Evolutionary conservation across 1,140 invertebrate species (phyloP).

Genomic region (Uloborus diversus): DNA sequence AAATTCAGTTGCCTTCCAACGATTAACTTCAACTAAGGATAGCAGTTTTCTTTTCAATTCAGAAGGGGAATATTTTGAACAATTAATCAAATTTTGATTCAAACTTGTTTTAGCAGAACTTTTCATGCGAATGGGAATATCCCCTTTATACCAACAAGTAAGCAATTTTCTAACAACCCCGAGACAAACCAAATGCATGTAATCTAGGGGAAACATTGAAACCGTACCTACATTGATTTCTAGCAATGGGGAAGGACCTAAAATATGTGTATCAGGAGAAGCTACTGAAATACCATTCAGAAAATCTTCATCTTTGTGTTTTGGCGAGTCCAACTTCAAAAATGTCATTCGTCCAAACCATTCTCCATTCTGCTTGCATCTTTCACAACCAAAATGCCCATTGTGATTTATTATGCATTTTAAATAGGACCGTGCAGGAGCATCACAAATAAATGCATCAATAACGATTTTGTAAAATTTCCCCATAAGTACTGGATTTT

Average conservation of each 20-base stretch:
- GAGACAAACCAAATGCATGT: too few species aligned
- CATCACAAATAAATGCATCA: neutral
- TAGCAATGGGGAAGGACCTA: neutral
- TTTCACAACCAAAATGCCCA: neutral
- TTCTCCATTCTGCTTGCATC: neutral
- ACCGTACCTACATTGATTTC: neutral
- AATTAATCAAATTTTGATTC: neutral
- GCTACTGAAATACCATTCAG: neutral
- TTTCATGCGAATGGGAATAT: neutral
- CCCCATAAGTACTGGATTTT: neutral
- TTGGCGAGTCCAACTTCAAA: neutral
- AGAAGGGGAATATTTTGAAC: neutral
- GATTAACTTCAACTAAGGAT: neutral
- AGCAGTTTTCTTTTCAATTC: neutral
- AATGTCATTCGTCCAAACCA: neutral
- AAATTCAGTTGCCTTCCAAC: too few species aligned
- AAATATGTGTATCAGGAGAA: too few species aligned
- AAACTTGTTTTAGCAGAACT: neutral
- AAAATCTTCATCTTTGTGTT: neutral
- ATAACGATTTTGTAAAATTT: neutral
- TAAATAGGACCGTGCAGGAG: neutral
- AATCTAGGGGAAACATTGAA: neutral
- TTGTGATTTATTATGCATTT: neutral
- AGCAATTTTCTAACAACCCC: neutral
- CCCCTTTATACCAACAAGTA: neutral